Evolutionary conservation across 1,140 invertebrate species (phyloP), one percentile per base, ranked within the genome.

Genomic region (Lucilia cuprina): DNA sequence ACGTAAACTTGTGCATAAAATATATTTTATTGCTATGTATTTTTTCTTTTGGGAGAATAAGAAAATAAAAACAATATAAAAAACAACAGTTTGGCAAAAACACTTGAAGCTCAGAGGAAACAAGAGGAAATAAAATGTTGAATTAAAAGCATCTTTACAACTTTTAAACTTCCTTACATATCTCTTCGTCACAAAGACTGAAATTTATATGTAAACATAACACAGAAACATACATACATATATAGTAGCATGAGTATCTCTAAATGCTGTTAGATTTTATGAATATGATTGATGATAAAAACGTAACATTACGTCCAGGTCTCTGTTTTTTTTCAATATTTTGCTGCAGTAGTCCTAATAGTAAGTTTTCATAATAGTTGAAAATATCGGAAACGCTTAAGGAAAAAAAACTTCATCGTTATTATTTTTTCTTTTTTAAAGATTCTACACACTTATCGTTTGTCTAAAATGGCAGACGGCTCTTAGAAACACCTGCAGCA

Each of bases 401-500:
- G 50, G 49, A 80, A n/a, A 41, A 78, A 80, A 77, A 77, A 80
- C 41, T 49, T 80, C 50, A 25, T 14, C 12, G 19, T 80, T 49
- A 50, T 80, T 80, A 8, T 21, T 49, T 49, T 80, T 49, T 41
- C n/a, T 77, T 41, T 50, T 21, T 80, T 21, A 47, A 13, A 80
- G 77, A 80, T 80, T 80, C 47, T 41, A 50, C 77, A 80, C 77
- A 49, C 41, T 50, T 80, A 80, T 49, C 77, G 77, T 80, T 80
- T 80, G 77, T 80, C 77, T 80, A 80, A 49, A 80, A 80, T 80
- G 77, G 77, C 77, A 80, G 77, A 80, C 77, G 77, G 77, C 77
- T 80, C 77, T 80, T 80, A 80, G 77, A 80, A 80, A 80, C 77
- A 80, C 77, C 77, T 80, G 77, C 77, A 80, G 41, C 77, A 80